phyloP scores from a whole-genome alignment of 2,113 vertebrate genomes.

The Gallinago media region DNA sequence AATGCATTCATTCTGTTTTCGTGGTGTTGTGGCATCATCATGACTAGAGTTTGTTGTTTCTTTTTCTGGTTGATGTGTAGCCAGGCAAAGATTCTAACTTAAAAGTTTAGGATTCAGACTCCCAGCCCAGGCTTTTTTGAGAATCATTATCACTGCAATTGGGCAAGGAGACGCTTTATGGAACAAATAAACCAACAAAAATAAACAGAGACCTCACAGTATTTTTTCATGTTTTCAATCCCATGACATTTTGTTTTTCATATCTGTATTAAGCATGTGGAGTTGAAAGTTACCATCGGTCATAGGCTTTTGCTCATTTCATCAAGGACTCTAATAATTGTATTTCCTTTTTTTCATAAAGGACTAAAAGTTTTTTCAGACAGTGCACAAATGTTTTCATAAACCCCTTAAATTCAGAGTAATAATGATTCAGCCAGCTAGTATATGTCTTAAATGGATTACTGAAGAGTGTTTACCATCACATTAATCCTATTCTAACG shows the following conservation, averaged over 20 bases:
- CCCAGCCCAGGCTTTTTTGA: not conserved
- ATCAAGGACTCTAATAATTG: not conserved
- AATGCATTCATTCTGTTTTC: not conserved
- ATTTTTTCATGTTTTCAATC: conserved; percentile 25
- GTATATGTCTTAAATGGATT: not conserved
- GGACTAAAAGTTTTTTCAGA: not conserved
- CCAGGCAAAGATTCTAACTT: conserved; percentile 29
- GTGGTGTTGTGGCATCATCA: conserved; percentile 15
- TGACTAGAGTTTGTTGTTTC: conserved; percentile 18
- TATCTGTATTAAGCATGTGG: not conserved
- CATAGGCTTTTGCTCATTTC: not conserved
- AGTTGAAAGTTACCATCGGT: not conserved
- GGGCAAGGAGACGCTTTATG: not conserved
- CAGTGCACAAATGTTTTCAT: not conserved
- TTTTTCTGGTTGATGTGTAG: conserved; percentile 36
- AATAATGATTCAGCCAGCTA: not conserved
- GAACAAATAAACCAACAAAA: conserved; percentile 40
- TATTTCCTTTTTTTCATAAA: not conserved
- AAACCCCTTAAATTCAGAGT: not conserved
- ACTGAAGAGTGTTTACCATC: not conserved
- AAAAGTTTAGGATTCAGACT: conserved; percentile 24
- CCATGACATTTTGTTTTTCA: not conserved
- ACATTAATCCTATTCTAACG: not conserved
- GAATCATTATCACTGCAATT: conserved; percentile 7
- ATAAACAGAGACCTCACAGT: not conserved